phyloP scores from a whole-genome alignment of 2,797 vertebrate genomes.

The Sciurus carolinensis region DNA sequence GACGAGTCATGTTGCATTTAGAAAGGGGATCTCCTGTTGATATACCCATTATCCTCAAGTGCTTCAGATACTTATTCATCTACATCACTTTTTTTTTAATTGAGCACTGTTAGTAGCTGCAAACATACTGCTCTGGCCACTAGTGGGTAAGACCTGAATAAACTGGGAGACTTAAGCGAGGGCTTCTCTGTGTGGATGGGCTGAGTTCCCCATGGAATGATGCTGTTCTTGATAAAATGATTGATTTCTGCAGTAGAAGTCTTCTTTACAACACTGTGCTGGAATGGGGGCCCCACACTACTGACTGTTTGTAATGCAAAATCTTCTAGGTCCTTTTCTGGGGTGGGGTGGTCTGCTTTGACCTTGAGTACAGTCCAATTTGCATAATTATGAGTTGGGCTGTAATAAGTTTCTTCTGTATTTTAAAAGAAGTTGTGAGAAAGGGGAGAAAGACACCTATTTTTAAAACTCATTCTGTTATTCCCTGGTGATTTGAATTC shows the following conservation, averaged over 20 bases:
- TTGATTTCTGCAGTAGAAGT: background rate
- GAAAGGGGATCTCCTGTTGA: background rate
- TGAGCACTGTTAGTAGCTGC: background rate
- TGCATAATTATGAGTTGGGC: background rate
- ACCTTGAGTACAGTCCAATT: background rate
- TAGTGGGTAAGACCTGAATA: background rate
- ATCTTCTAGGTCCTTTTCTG: background rate
- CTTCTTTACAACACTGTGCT: background rate
- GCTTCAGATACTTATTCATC: background rate
- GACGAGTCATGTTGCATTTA: background rate
- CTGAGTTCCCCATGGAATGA: background rate
- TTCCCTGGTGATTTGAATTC: slow-evolving; percentile 69
- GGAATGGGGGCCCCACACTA: background rate
- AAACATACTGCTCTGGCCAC: background rate
- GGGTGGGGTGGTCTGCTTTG: background rate
- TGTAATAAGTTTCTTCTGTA: slow-evolving; percentile 11
- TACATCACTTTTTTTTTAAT: background rate
- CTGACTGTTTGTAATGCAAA: background rate
- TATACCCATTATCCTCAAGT: background rate
- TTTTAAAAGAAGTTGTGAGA: slow-evolving; percentile 57
- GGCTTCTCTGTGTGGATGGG: background rate
- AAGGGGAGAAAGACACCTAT: slow-evolving; percentile 45
- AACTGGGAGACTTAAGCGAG: background rate
- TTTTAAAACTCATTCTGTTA: slow-evolving; percentile 64
- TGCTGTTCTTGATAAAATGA: background rate